Conservation (phyloP, 2,888 invertebrate genomes). For the Drosophila leonis region DNA sequence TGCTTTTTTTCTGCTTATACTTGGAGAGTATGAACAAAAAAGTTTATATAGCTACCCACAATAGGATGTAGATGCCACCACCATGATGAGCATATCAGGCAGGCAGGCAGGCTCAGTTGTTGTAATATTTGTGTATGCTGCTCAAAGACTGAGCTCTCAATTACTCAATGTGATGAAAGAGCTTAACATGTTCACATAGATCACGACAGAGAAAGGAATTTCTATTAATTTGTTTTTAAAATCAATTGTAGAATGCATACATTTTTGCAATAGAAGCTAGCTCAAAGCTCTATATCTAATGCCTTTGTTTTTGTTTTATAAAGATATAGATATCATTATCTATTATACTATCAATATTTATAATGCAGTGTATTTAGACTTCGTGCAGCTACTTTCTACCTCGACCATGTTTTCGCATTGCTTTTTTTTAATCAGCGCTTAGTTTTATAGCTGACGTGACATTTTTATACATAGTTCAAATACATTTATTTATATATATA, state of each 20-base stretch:
- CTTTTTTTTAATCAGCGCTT: slow-evolving; percentile 58
- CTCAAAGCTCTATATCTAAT: not conserved
- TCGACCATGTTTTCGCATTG: slow-evolving; percentile 9
- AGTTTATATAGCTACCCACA: not conserved
- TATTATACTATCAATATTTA: not conserved
- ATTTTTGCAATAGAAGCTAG: not conserved
- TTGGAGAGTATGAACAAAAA: slow-evolving; percentile 33
- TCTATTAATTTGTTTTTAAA: not conserved
- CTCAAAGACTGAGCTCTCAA: slow-evolving; percentile 16
- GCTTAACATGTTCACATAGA: not conserved
- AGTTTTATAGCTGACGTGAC: slow-evolving; percentile 70
- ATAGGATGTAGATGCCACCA: not conserved
- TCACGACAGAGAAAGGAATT: not conserved
- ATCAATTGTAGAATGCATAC: not conserved
- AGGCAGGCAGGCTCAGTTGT: slow-evolving; percentile 5
- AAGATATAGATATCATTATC: not conserved
- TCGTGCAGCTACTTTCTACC: not conserved
- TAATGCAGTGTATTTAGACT: slow-evolving; percentile 9
- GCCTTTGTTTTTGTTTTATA: not conserved
- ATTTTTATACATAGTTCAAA: slow-evolving; percentile 51
- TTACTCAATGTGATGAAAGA: not conserved
- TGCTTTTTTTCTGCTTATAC: slow-evolving; percentile 30
- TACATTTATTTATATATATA: slow-evolving; percentile 30
- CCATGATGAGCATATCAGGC: slow-evolving; percentile 26
- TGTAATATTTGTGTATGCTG: not conserved